Evolutionary conservation across 1,140 invertebrate species (phyloP), one percentile per base, ranked within the genome.

Genomic region (Psix sp.): DNA sequence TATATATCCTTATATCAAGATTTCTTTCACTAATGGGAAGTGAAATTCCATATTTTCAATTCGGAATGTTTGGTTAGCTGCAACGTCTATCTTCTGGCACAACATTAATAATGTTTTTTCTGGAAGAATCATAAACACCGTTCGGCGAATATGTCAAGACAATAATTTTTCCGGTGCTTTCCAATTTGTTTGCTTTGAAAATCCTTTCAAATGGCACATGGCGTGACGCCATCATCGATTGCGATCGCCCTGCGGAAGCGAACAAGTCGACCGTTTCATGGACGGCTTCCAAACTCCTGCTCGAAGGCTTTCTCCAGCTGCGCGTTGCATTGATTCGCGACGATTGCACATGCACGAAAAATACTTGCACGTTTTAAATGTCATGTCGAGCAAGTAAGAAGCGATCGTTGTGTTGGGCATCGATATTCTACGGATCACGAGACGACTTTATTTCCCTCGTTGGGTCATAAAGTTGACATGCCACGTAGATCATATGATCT

Each of bases 221-320:
- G 54, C 54, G 31, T 39, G 42, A 38, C 54, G 54, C 54, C 54
- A 46, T 42, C 39, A 21, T 46, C 54, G 54, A 57, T 38, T 46
- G 16, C 33, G 42, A 57, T 57, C 42, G 54, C 35, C 35, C 17
- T 48, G 24, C 43, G 43, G 35, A 48, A 60, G 56, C 33, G 7
- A 17, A 35, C 45, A 24, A 63, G 26, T 63, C 59, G 38, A 40
- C 31, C 59, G 45, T 45, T 63, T 45, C 39, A 52, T 63, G 59
- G 59, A 63, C 46, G 18, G 10, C 46, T 63, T 63, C 59, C 59
- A 63, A 63, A 51, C 14, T 10, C 59, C 46, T 14, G 10, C 39
- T n/a, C 7, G 31, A 1, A 13, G 31, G 45, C 24, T 60, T 42
- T 51, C 2, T 45, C 18, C 17, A 7, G 36, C 17, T 36, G 31